A percentile compares a stretch with the other conserved stretches of the same genome.
phyloP scores from a whole-genome alignment of 2,888 invertebrate genomes.

The Eupithecia abbreviata region DNA sequence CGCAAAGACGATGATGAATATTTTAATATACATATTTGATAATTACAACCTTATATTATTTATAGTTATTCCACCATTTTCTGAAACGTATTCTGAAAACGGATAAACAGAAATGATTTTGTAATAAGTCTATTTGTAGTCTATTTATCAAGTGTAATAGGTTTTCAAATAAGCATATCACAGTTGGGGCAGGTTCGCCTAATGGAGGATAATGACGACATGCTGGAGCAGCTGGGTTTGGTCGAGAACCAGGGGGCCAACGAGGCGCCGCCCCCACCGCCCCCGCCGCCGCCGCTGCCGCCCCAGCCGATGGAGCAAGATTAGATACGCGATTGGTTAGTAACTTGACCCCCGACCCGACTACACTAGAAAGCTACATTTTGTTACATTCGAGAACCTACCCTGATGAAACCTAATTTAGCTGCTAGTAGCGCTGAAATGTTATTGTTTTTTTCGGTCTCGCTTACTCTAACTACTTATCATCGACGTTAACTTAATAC shows the following conservation, averaged over 20 bases:
- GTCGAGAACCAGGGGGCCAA: conserved; percentile 72
- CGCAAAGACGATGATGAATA: background rate
- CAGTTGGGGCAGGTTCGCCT: conserved; percentile 67
- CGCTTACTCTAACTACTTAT: background rate
- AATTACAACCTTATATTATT: too few relatives aligned
- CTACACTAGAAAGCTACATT: background rate
- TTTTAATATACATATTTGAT: too few relatives aligned
- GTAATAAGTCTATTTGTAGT: background rate
- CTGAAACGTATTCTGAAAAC: background rate
- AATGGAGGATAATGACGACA: conserved; percentile 79
- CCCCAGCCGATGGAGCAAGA: conserved; percentile 85
- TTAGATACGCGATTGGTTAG: conserved; percentile 46
- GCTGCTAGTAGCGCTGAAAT: background rate
- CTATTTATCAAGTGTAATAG: background rate
- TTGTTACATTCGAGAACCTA: background rate
- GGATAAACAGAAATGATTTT: background rate
- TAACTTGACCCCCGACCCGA: background rate
- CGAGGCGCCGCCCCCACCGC: conserved; percentile 84
- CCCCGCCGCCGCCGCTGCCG: conserved; percentile 87
- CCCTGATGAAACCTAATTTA: background rate
- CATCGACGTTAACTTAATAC: background rate
- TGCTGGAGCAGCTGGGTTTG: conserved; percentile 77
- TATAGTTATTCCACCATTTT: background rate
- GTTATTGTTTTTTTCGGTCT: background rate
- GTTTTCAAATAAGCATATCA: conserved; percentile 30